These are phyloP conservation scores for Cryptoprocta ferox DNA, from an alignment of 2,797 vertebrate species.

Conservation along the genomic window DNA sequence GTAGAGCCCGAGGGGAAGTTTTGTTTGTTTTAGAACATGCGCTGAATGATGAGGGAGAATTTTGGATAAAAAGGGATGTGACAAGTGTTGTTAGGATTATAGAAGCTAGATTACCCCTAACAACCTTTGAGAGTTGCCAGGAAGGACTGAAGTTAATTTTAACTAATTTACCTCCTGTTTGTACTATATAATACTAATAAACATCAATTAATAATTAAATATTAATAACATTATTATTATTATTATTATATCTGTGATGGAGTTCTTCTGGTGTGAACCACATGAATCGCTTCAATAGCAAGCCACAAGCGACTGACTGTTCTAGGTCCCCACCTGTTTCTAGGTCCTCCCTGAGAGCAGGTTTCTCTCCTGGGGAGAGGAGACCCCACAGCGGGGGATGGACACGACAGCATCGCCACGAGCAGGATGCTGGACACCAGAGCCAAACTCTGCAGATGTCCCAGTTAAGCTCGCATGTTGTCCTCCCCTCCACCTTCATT, in stretches of 20 bases:
- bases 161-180: not conserved
- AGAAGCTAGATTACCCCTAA: not conserved
- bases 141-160: not conserved
- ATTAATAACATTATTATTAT: too few species aligned
- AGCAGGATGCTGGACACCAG: not conserved
- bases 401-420: accelerated
- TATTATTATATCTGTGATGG: not conserved
- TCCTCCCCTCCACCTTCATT: not conserved
- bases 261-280: not conserved
- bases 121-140: not conserved
- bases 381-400: accelerated
- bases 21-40: not conserved
- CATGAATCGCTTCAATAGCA: accelerated
- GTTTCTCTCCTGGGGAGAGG: accelerated
- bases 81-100: not conserved
- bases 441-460: not conserved
- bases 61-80: not conserved
- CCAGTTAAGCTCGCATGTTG: accelerated
- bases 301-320: accelerated
- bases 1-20: accelerated
- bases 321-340: not conserved
- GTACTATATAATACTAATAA: too few species aligned
- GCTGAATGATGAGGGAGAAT: too few species aligned
- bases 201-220: too few species aligned
- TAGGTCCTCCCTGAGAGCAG: not conserved